Evolutionary conservation across 2,113 vertebrate species (phyloP), one percentile per base, ranked within the genome.

Genomic region (Spilogale gracilis): DNA sequence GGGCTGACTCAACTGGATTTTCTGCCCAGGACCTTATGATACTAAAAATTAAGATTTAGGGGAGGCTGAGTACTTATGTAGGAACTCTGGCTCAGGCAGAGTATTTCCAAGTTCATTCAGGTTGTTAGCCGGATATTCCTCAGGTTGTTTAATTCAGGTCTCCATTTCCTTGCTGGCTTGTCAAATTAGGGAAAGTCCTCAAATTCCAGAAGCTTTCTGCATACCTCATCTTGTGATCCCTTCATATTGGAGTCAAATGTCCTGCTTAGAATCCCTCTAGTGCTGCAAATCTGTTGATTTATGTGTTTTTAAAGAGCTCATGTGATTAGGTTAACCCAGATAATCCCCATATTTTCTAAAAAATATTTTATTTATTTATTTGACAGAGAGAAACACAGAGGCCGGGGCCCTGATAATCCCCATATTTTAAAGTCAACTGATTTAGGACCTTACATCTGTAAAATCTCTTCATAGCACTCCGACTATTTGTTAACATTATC

Each of bases 1-100:
- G 18, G 2, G 12, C 14, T n/a, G 7, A 0, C 14, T 83, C 16
- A 73, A 4, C 5, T 80, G 7, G 0, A 1, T 65, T 85, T 1
- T 48, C 58, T 93, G 18, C 3, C 76, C 13, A 43, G 0, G 1
- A 10, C 16, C 9, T 73, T 80, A 21, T 0, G 18, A n/a, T 50
- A 45, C 61, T 38, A 23, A 89, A 89, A 89, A 85, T 73, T 4
- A 58, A 80, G 9, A 80, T 12, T 30, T 9, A 43, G 7, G 2
- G 3, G 2, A 90, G 2, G 4, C 8, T 58, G 23, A 16, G 2
- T 8, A 54, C 21, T 83, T n/a, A 27, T 69, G 18, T 69, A 48
- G 17, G 52, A 32, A 0, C 1, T 17, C 1, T 0, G 54, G 30
- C 63, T 67, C 30, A 9, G 6, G 20, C 10, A 71, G 25, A 85